A percentile compares a stretch with the other conserved stretches of the same genome.
These are phyloP conservation scores for Mythimna impura DNA, from an alignment of 2,888 invertebrate genomes.

Conservation along the genomic window DNA sequence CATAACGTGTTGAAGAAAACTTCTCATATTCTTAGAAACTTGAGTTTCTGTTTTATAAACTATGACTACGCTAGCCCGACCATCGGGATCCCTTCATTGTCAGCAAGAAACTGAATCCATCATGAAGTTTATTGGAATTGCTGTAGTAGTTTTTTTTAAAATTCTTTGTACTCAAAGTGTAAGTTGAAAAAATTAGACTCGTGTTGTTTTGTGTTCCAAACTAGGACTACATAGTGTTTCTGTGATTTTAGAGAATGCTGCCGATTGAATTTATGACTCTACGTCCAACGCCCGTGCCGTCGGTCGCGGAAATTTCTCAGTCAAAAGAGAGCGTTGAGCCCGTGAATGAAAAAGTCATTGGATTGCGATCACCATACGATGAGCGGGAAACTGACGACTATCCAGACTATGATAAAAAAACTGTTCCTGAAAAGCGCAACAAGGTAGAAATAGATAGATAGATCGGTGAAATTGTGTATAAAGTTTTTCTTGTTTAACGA, in stretches of 20 bases:
- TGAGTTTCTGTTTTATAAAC: conserved; percentile 77
- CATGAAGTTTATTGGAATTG: conserved; percentile 74
- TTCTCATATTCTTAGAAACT: conserved; percentile 71
- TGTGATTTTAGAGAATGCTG: conserved; percentile 75
- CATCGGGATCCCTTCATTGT: conserved; percentile 65
- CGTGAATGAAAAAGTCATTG: conserved; percentile 68
- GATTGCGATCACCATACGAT: conserved; percentile 60
- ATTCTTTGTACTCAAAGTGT: conserved; percentile 74
- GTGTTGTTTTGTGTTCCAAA: conserved; percentile 4
- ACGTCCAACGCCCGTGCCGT: conserved; percentile 48
- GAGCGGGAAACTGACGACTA: conserved; percentile 68
- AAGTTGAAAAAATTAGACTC: conserved; percentile 52
- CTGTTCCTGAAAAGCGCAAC: conserved; percentile 55
- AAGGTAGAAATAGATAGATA: conserved; percentile 68
- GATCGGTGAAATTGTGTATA: not conserved
- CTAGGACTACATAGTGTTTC: conserved; percentile 40
- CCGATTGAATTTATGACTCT: conserved; percentile 68
- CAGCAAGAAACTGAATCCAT: conserved; percentile 64
- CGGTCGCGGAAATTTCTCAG: not conserved
- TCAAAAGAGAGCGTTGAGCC: conserved; percentile 54
- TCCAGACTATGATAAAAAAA: conserved; percentile 62
- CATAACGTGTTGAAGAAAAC: conserved; percentile 69
- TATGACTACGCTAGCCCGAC: conserved; percentile 56
- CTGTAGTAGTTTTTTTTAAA: conserved; percentile 68
- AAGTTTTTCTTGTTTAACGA: not conserved